Base-by-base conservation (phyloP, 2,113 vertebrate genomes). In the Cairina moschata region DNA sequence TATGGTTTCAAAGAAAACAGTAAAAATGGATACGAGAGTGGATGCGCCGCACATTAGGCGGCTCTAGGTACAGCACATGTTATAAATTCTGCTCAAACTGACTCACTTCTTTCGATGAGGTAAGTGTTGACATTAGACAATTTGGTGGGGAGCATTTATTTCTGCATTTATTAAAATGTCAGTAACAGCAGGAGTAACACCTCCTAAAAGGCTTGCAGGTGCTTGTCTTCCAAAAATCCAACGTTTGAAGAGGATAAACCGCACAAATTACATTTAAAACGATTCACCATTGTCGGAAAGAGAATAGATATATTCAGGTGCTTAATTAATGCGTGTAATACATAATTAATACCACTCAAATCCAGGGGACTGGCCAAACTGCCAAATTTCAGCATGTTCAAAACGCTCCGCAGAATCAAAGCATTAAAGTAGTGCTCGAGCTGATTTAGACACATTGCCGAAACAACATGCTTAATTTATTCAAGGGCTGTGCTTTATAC, bases 161-260 rank as follows among this genome's bases (percentile, higher is more conserved):
- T 97, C 96, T 93, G 80, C 96, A 95, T 96, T 97, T 98, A 97
- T 97, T 98, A 97, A 98, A 97, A 97, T 68, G 97, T 97, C 95
- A 97, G 93, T 88, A 93, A 74, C 76, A 93, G 91, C 79, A 95
- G 90, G 54, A n/a, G 72, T 69, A 93, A 95, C 89, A 96, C 96
- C 95, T 97, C 94, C 95, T 97, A 95, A 97, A 97, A 96, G 86
- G 69, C 66, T 90, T 94, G 94, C 96, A 96, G 96, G 91, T 97
- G 96, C 86, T 95, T 89, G 91, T 96, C 95, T 95, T 95, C 93
- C 91, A 95, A 96, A 93, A 86, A 94, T 71, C 50, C 28, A 93
- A 25, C 62, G 36, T 52, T 66, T 68, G 34, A 83, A 91, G 80
- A 91, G 84, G 74, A 90, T 87, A 81, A 93, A 96, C 95, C 42